A percentile compares a stretch with the other conserved stretches of the same genome.
phyloP scores from a whole-genome alignment of 2,113 vertebrate genomes.

The Coregonus clupeaformis region DNA sequence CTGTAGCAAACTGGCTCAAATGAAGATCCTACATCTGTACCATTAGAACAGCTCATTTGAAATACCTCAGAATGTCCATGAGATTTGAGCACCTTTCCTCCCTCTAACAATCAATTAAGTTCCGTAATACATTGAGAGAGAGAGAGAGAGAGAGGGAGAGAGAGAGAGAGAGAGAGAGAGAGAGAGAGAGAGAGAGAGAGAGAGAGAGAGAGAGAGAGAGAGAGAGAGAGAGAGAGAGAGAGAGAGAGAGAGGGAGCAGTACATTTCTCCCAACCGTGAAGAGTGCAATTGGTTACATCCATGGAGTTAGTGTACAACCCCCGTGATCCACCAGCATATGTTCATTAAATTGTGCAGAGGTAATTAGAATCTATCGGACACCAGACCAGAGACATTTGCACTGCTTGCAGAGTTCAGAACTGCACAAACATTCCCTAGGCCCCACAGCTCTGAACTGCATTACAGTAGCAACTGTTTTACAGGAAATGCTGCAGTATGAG shows the following conservation, averaged over 20 bases:
- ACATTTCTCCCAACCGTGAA: conserved; percentile 43
- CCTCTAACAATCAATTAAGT: background rate
- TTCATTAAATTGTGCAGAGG: conserved; percentile 66
- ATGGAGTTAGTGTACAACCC: conserved; percentile 46
- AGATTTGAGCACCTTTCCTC: background rate
- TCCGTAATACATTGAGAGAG: background rate
- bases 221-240: too few species aligned
- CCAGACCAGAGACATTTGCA: conserved; percentile 55
- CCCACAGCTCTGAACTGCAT: too few species aligned
- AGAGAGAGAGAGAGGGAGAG: too few species aligned
- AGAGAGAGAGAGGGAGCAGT: background rate
- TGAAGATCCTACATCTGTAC: too few species aligned
- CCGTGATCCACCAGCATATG: conserved; percentile 54
- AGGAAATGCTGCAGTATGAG: background rate
- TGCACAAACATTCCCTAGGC: too few species aligned
- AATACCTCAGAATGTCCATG: background rate
- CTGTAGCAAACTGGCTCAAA: too few species aligned
- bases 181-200: too few species aligned
- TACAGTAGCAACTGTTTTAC: too few species aligned
- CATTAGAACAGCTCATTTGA: background rate
- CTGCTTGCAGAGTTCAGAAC: conserved; percentile 42
- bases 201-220: too few species aligned
- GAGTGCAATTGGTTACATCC: conserved; percentile 56
- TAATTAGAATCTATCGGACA: conserved; percentile 68
- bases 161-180: too few species aligned